These are phyloP conservation scores for Cossypha caffra DNA, from an alignment of 2,797 vertebrate genomes.

Conservation along the genomic window DNA sequence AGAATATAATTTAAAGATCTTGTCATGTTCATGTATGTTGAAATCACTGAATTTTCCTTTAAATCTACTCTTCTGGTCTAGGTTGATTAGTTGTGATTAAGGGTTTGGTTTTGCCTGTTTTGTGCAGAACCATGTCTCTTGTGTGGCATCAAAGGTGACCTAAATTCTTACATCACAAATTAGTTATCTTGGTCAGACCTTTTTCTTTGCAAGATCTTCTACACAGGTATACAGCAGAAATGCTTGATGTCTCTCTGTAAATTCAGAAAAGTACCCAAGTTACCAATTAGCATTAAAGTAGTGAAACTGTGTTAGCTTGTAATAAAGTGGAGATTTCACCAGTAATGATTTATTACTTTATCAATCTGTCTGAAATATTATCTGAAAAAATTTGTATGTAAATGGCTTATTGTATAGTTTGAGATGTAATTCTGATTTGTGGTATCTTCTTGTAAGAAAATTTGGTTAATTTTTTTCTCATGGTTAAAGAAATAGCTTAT, in stretches of 20 bases:
- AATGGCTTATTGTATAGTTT: neutral
- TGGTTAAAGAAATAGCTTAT: neutral
- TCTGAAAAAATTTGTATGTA: neutral
- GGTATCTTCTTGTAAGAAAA: neutral
- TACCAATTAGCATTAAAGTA: neutral
- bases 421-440: neutral
- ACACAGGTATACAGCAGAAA: neutral
- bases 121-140: neutral
- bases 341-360: neutral
- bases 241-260: neutral
- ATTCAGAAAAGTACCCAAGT: neutral
- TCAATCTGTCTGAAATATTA: neutral
- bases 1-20: conserved; percentile 39
- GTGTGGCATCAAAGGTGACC: neutral
- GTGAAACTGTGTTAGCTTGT: neutral
- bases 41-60: neutral
- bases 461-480: neutral
- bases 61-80: neutral
- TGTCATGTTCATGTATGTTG: neutral
- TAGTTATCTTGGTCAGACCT: neutral
- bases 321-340: neutral
- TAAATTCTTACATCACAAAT: neutral
- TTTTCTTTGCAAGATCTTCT: neutral
- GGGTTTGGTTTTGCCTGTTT: neutral
- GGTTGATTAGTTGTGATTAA: neutral